phyloP scores from a whole-genome alignment of 2,888 invertebrate genomes.

The Chironomus tentans region DNA sequence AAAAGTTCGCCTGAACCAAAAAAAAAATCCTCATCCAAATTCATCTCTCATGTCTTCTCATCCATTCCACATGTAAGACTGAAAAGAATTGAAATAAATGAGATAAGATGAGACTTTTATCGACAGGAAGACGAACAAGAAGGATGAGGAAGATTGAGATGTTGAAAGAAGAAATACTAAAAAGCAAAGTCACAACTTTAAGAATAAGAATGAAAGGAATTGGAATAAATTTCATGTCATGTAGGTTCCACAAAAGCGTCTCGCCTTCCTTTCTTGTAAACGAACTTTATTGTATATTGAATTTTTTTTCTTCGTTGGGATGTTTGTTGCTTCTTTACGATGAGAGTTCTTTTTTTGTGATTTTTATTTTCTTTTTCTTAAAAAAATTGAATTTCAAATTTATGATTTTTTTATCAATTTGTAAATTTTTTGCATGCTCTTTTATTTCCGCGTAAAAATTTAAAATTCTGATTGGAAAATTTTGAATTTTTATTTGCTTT shows the following conservation, averaged over 20 bases:
- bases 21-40: too few species aligned
- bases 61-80: not conserved
- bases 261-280: not conserved
- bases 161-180: too few species aligned
- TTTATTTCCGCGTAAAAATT: not conserved
- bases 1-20: too few species aligned
- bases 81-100: not conserved
- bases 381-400: not conserved
- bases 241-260: not conserved
- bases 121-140: not conserved
- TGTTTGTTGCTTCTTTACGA: not conserved
- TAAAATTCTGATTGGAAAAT: not conserved
- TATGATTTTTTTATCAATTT: not conserved
- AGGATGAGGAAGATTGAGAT: not conserved
- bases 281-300: not conserved
- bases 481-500: not conserved
- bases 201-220: too few species aligned
- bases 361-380: not conserved
- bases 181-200: too few species aligned
- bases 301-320: not conserved
- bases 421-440: not conserved
- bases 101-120: not conserved
- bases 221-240: not conserved
- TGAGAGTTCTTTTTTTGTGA: not conserved
- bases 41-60: not conserved